Base-by-base conservation (phyloP, 2,797 vertebrate species). In the Gymnothorax reevesii region DNA sequence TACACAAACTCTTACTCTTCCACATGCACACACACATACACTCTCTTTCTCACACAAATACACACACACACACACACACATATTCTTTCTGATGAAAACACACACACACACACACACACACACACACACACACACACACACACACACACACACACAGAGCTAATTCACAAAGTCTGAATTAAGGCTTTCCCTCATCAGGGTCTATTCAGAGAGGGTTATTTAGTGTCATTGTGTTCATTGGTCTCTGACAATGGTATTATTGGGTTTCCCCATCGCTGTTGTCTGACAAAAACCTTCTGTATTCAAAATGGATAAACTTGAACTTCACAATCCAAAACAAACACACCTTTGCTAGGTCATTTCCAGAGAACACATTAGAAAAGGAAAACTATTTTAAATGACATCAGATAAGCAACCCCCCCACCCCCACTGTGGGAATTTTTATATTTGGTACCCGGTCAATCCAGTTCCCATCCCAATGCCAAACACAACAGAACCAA, bases 71-170 rank as follows among this genome's bases (percentile, higher is more conserved):
- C 1, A n/a, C n/a, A n/a, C n/a, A n/a, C n/a, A n/a, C n/a, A n/a
- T n/a, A n/a, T n/a, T n/a, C n/a, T n/a, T n/a, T n/a, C n/a, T 42
- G 33, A 42, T 42, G 33, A 42, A 42, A 42, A 42, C 33, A 42
- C 33, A 42, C 33, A 42, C 1, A 42, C 33, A 42, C 33, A 42
- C 1, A 42, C 88, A 79, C 12, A 87, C 57, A 62, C 27, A 84
- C 84, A 88, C 87, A 88, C 86, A 93, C 89, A 42, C 88, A 79
- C 12, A 87, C 57, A 62, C 27, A 84, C 84, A 88, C 87, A 88
- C 86, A 93, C 89, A 87, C 7, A n/a, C 60, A 85, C 62, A 75
- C 64, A 87, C 42, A 89, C 1, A 62, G 12, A 62, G 62, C n/a
- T 42, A 42, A 42, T 42, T 42, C 2, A 42, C 33, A 42, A 42